Evolutionary conservation across 2,888 invertebrate genomes (phyloP).

Genomic region (Oxytorus armatus): DNA sequence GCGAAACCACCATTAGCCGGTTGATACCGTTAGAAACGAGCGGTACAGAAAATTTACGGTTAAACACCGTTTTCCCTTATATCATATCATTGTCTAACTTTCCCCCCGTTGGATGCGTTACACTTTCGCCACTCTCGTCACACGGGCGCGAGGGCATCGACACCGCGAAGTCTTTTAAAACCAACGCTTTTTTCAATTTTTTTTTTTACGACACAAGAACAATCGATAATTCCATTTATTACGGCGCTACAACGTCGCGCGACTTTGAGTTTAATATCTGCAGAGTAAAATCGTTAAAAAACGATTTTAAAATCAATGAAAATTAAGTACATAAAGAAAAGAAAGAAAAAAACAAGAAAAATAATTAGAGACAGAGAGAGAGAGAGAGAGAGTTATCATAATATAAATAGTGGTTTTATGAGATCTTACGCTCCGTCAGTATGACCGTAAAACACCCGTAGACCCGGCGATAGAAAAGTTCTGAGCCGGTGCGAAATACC

Average conservation of each 20-base stretch:
- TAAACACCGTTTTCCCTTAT: conserved; percentile 58
- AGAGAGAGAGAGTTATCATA: neutral
- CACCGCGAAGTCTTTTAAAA: conserved; percentile 2
- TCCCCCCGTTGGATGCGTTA: conserved; percentile 63
- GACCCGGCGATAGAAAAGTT: conserved; percentile 56
- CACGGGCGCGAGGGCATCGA: conserved; percentile 27
- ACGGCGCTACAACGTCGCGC: neutral
- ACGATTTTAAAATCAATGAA: neutral
- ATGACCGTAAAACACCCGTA: conserved; percentile 49
- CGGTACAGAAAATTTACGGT: conserved; percentile 52
- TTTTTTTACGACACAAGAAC: too few species aligned
- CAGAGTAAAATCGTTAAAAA: neutral
- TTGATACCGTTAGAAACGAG: too few species aligned
- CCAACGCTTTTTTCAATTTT: neutral
- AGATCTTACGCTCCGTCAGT: conserved; percentile 42
- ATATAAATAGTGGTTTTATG: conserved; percentile 31
- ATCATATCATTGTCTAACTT: conserved; percentile 69
- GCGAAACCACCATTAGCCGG: too few species aligned
- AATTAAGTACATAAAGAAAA: too few species aligned
- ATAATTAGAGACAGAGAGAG: neutral
- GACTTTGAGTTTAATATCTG: neutral
- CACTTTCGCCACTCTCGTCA: conserved; percentile 61
- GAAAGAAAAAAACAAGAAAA: neutral
- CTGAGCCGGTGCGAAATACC: conserved; percentile 77
- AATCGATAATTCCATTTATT: too few species aligned